phyloP scores from a whole-genome alignment of 2,113 vertebrate genomes.

The Festucalex cinctus region DNA sequence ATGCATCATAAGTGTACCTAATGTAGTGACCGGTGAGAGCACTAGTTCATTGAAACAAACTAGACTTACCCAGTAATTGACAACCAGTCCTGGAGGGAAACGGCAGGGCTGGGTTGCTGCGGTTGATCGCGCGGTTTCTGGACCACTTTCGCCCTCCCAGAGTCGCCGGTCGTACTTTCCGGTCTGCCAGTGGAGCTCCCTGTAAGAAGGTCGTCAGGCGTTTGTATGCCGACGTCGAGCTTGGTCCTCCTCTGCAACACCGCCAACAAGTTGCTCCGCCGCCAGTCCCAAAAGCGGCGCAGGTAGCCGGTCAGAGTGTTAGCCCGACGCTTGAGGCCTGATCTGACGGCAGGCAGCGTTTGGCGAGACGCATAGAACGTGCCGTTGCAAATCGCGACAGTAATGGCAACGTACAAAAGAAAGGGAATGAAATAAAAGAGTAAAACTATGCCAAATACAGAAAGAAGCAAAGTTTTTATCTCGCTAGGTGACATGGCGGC shows the following conservation, averaged over 20 bases:
- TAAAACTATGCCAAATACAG: constrained; percentile 46
- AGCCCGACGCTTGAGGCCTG: constrained; percentile 72
- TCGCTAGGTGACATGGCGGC: constrained; percentile 84
- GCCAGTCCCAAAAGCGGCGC: constrained; percentile 61
- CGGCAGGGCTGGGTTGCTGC: constrained; percentile 65
- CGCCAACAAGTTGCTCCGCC: constrained; percentile 56
- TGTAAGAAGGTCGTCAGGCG: constrained; percentile 75
- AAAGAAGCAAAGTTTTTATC: constrained; percentile 69
- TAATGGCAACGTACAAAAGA: constrained; percentile 58
- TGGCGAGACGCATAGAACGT: constrained; percentile 53
- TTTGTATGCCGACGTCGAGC: constrained; percentile 43
- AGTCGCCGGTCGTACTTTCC: constrained; percentile 55
- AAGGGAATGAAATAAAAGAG: constrained; percentile 62
- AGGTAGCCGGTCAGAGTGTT: constrained; percentile 46
- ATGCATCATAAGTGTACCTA: neutral
- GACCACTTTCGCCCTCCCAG: constrained; percentile 40
- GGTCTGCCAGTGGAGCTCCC: constrained; percentile 81
- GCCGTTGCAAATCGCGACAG: constrained; percentile 47
- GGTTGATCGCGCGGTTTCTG: constrained; percentile 63
- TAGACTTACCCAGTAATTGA: constrained; percentile 71
- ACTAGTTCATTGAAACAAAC: neutral
- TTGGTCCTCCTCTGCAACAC: constrained; percentile 28
- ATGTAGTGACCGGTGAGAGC: neutral
- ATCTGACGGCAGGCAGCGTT: constrained; percentile 57
- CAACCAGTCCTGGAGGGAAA: constrained; percentile 67